These are phyloP conservation scores for Sebastes oblongus DNA, from an alignment of 2,797 vertebrate species.

Conservation along the genomic window DNA sequence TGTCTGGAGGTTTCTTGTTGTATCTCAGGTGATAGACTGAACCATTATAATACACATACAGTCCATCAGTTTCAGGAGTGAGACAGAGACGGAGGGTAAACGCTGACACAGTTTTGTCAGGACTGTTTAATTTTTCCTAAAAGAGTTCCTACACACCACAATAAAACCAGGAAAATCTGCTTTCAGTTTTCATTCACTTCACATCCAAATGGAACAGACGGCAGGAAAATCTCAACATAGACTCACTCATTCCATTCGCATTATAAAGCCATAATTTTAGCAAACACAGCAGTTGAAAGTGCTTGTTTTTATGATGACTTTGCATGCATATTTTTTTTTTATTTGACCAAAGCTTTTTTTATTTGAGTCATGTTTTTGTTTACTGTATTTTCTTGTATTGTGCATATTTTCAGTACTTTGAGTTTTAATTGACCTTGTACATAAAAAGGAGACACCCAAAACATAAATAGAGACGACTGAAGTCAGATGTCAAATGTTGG, in stretches of 20 bases:
- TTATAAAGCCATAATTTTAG: constrained; percentile 50
- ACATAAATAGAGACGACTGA: constrained; percentile 18
- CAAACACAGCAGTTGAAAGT: constrained; percentile 34
- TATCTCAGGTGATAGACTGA: neutral
- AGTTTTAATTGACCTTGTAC: neutral
- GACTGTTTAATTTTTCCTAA: constrained; percentile 4
- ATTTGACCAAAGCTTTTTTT: constrained; percentile 35
- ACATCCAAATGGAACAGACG: constrained; percentile 30
- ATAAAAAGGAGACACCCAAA: constrained; percentile 5
- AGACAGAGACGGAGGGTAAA: neutral
- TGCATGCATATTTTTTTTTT: constrained; percentile 35
- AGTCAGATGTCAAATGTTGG: constrained; percentile 18
- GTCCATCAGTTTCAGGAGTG: neutral
- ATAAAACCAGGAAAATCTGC: constrained; percentile 40
- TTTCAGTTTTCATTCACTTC: constrained; percentile 34
- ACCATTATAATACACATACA: neutral
- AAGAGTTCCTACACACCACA: constrained; percentile 12
- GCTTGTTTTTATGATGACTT: constrained; percentile 46
- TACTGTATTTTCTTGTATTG: constrained; percentile 15
- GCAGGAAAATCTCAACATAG: constrained; percentile 23
- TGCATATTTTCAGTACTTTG: constrained; percentile 12
- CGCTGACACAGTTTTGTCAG: constrained; percentile 14
- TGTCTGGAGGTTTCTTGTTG: neutral
- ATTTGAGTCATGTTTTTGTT: constrained; percentile 27
- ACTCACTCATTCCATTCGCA: constrained; percentile 30